Percentiles rank a stretch among this genome's conserved stretches.
Evolutionary conservation across 92 coral and sea anemone species (phyloP).

Genomic region (Bergia puertoricense): DNA sequence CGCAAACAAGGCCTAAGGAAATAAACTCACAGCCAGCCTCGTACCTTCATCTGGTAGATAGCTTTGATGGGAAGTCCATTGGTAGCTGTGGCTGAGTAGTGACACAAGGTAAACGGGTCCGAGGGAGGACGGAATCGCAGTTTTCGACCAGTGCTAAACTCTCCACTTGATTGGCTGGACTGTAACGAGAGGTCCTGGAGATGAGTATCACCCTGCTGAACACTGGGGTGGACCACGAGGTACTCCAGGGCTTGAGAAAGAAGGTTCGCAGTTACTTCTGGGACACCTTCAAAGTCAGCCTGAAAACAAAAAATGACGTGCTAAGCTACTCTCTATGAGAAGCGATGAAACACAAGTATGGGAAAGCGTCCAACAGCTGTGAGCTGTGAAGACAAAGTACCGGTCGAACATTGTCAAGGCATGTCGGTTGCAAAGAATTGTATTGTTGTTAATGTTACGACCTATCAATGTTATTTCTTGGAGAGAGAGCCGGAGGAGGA

Average conservation of each 20-base stretch:
- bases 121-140: slow-evolving; percentile 87
- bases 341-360: too few relatives aligned
- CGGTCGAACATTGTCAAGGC: too few relatives aligned
- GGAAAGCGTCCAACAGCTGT: too few relatives aligned
- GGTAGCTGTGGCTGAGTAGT: slow-evolving; percentile 71
- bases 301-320: slow-evolving; percentile 15
- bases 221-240: slow-evolving; percentile 95
- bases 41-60: slow-evolving; percentile 78
- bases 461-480: too few relatives aligned
- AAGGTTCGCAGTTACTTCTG: slow-evolving; percentile 80
- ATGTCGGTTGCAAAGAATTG: too few relatives aligned
- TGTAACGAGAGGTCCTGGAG: slow-evolving; percentile 65
- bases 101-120: slow-evolving; percentile 85
- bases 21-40: background rate
- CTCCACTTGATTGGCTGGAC: slow-evolving; percentile 59
- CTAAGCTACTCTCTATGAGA: background rate
- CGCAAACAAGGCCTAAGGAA: background rate
- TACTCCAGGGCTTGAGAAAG: slow-evolving; percentile 75
- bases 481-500: too few relatives aligned
- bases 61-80: slow-evolving; percentile 86
- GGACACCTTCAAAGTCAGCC: slow-evolving; percentile 97
- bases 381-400: too few relatives aligned
- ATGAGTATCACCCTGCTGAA: slow-evolving; percentile 79
- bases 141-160: slow-evolving; percentile 68
- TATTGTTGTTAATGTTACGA: too few relatives aligned